A percentile compares a stretch with the other conserved stretches of the same genome.
phyloP scores from a whole-genome alignment of 2,797 vertebrate species.

The Girardinus metallicus region DNA sequence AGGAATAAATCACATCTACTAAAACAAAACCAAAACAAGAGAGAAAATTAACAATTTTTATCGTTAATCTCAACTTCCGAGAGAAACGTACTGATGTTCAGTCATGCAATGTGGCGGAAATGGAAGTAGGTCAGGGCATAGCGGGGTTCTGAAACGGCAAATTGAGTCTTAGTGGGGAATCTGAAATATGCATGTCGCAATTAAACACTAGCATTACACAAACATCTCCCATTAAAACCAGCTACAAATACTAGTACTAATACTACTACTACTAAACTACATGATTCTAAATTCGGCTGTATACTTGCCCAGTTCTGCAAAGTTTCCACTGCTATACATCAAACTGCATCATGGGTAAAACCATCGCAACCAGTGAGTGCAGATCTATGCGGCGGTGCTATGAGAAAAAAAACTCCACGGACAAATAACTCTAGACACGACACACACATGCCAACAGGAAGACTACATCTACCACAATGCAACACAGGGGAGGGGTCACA shows the following conservation, averaged over 20 bases:
- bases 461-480: constrained; percentile 54
- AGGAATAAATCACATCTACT: neutral
- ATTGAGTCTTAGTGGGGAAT: neutral
- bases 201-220: neutral
- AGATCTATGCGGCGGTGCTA: constrained; percentile 31
- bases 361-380: constrained; percentile 62
- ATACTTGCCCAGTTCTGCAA: constrained; percentile 75
- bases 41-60: neutral
- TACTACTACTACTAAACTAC: constrained; percentile 57
- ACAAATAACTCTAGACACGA: constrained; percentile 28
- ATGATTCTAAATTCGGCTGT: constrained; percentile 47
- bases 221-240: neutral
- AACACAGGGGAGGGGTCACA: constrained; percentile 21
- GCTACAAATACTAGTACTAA: constrained; percentile 13
- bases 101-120: neutral
- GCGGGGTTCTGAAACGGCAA: neutral
- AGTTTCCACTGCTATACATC: constrained; percentile 67
- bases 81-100: neutral
- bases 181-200: neutral
- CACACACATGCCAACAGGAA: constrained; percentile 21
- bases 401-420: constrained; percentile 52
- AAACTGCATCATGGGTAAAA: constrained; percentile 73
- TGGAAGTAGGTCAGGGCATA: neutral
- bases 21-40: neutral
- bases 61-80: neutral